Percentiles rank a stretch among this genome's conserved stretches.
These are phyloP conservation scores for Engystomops pustulosus DNA, from an alignment of 2,113 vertebrate species.

Conservation along the genomic window DNA sequence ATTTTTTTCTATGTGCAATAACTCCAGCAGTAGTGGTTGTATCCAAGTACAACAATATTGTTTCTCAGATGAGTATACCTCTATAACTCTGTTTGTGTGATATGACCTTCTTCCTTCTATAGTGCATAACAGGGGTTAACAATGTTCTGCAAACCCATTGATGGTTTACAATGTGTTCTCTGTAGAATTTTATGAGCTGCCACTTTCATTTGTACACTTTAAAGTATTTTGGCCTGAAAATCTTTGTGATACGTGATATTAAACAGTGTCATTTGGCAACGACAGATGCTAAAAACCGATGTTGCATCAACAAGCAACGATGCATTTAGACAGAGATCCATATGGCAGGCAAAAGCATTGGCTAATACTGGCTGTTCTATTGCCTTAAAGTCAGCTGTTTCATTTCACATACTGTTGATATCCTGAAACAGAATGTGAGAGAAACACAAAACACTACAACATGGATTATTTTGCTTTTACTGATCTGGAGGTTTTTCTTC, in stretches of 20 bases:
- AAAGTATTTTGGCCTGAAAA: conserved; percentile 65
- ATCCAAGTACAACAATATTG: too few relatives aligned
- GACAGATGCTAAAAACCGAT: conserved; percentile 74
- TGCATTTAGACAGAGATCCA: conserved; percentile 74
- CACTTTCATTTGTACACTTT: conserved; percentile 62
- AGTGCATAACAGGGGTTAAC: conserved; percentile 29
- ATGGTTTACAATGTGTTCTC: conserved; percentile 38
- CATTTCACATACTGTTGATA: conserved; percentile 43
- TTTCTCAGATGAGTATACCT: too few relatives aligned
- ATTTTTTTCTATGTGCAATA: too few relatives aligned
- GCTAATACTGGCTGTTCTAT: conserved; percentile 46
- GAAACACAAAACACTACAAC: conserved; percentile 57
- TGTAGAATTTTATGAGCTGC: conserved; percentile 48
- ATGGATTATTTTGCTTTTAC: conserved; percentile 51
- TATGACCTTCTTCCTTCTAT: neutral
- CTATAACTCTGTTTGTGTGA: too few relatives aligned
- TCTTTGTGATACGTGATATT: conserved; percentile 58
- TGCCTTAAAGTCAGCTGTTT: conserved; percentile 53
- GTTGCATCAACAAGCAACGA: conserved; percentile 71
- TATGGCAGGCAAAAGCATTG: conserved; percentile 63
- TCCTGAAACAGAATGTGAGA: conserved; percentile 59
- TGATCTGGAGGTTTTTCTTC: conserved; percentile 59
- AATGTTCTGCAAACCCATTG: neutral
- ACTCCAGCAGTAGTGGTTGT: too few relatives aligned
- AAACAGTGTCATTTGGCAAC: conserved; percentile 67